phyloP scores from a whole-genome alignment of 2,113 vertebrate genomes.

The Arenaria interpres region DNA sequence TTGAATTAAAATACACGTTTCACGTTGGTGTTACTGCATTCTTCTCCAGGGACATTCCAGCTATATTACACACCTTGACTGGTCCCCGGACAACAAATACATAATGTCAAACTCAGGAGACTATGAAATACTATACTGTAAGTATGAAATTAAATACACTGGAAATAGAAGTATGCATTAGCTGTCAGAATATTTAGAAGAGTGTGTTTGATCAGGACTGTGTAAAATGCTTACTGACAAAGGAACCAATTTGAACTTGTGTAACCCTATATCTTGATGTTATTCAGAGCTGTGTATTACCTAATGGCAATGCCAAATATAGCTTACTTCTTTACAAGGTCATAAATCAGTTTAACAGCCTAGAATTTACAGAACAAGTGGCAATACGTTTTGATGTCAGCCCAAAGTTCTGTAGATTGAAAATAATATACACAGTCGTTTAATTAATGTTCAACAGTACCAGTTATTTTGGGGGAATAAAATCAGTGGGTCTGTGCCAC shows the following conservation, averaged over 20 bases:
- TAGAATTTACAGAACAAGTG: conserved; percentile 39
- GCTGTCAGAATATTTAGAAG: background rate
- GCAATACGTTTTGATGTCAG: background rate
- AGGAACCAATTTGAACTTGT: conserved; percentile 18
- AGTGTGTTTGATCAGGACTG: background rate
- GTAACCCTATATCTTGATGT: conserved; percentile 60
- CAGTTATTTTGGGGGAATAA: conserved; percentile 6
- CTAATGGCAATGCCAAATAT: conserved; percentile 64
- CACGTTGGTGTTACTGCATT: background rate
- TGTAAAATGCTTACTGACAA: conserved; percentile 33
- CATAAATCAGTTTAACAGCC: conserved; percentile 45
- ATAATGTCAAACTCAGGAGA: conserved; percentile 99
- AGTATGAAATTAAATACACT: conserved; percentile 73
- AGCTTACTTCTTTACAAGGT: conserved; percentile 60
- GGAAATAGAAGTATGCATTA: background rate
- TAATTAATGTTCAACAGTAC: conserved; percentile 32
- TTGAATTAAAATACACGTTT: background rate
- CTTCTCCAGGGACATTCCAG: conserved; percentile 95
- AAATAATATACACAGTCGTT: conserved; percentile 30
- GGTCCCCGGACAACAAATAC: conserved; percentile 96
- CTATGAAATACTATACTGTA: conserved; percentile 99
- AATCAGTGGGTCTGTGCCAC: background rate
- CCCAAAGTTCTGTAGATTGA: conserved; percentile 15
- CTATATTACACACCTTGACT: conserved; percentile 99
- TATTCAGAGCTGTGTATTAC: conserved; percentile 58